Base-by-base conservation (phyloP, 2,888 invertebrate species). In the Cephonodes hylas region DNA sequence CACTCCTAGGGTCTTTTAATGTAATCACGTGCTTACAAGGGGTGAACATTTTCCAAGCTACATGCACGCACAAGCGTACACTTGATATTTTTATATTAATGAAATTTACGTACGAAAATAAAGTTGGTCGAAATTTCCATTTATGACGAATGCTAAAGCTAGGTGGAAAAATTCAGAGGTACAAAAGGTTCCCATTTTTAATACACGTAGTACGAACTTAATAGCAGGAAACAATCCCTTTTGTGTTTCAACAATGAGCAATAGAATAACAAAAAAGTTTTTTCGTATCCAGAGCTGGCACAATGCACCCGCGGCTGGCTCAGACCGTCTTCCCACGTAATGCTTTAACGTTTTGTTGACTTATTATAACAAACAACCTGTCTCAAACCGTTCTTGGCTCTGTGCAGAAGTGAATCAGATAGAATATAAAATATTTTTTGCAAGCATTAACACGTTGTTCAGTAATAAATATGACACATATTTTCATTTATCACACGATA, bases 231-330 rank as follows among this genome's bases (percentile, higher is more conserved):
- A 83, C 84, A 76, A 75, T 83, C 80, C 86, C 86, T 88, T 46
- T 88, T 87, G 86, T 86, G 79, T 81, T 75, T 70, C 68, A 83
- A 89, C 88, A 90, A 90, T 88, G 83, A 83, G 83, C 83, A 84
- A 85, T 86, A 81, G 82, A 84, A 84, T 83, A 81, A 88, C 88
- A 88, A 89, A 88, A 83, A 84, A 72, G 69, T 75, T 84, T 84
- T 87, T 83, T 84, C 80, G 80, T 83, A 84, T 83, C 79, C 83
- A 84, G 79, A 71, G 79, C 71, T 73, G 76, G 76, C 79, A 89
- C 88, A 89, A 89, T 89, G 80, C 80, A 71, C 85, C 84, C 84
- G 86, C 83, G 82, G 83, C 78, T 75, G 78, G 78, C 80, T 80
- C 81, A 77, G 73, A 77, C 76, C 73, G 74, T 75, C 86, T 88